A percentile compares a stretch with the other conserved stretches of the same genome.
phyloP scores from a whole-genome alignment of 2,113 vertebrate genomes.

The Notothenia rossii region DNA sequence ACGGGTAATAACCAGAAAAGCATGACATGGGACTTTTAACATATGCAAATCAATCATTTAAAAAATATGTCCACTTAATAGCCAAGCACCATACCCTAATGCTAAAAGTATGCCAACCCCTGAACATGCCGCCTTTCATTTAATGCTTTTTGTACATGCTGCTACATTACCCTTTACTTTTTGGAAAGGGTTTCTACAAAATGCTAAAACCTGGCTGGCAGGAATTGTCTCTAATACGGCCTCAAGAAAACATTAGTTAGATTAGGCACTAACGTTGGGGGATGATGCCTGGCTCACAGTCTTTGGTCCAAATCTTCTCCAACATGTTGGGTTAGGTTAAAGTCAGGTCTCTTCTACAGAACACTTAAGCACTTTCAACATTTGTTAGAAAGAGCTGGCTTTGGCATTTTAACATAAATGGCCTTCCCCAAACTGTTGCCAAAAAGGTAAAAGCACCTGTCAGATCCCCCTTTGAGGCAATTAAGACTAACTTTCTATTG shows the following conservation, averaged over 20 bases:
- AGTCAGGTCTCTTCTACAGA: not conserved
- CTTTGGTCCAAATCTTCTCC: not conserved
- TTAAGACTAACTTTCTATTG: not conserved
- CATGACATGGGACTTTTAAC: no score
- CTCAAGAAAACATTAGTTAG: not conserved
- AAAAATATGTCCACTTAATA: not conserved
- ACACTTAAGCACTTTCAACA: not conserved
- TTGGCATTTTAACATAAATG: not conserved
- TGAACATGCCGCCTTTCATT: not conserved
- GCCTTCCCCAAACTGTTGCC: not conserved
- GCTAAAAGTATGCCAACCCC: no score
- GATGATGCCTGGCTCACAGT: not conserved
- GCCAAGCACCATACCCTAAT: no score
- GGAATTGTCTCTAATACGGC: not conserved
- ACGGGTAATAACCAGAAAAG: no score
- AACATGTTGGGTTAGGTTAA: not conserved
- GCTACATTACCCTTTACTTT: not conserved
- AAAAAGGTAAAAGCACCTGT: not conserved
- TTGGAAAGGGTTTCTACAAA: not conserved
- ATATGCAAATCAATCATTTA: not conserved
- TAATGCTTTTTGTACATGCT: not conserved
- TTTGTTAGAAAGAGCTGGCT: conserved; percentile 4
- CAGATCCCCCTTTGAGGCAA: not conserved
- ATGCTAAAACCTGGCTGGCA: not conserved
- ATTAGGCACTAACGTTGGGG: not conserved